phyloP scores from a whole-genome alignment of 2,797 vertebrate species.

The Tarsius wallacei region DNA sequence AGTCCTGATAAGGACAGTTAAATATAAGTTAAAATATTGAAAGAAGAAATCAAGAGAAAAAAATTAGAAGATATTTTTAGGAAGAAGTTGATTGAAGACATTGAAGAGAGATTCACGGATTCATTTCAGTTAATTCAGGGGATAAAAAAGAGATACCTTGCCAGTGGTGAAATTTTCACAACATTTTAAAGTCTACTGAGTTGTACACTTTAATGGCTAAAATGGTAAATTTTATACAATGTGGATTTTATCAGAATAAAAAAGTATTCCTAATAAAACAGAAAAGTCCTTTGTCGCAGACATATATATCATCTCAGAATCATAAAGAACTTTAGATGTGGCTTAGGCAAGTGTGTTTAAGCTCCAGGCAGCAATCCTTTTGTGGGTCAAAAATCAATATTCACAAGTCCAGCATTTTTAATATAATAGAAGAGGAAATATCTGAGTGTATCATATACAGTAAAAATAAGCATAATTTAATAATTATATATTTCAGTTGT shows the following conservation, averaged over 20 bases:
- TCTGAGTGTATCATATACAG: not conserved
- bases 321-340: not conserved
- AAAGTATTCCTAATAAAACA: not conserved
- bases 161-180: not conserved
- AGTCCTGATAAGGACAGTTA: slow-evolving; percentile 25
- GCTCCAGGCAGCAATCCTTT: not conserved
- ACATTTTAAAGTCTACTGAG: not conserved
- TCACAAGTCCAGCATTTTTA: not conserved
- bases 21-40: slow-evolving; percentile 51
- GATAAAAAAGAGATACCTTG: not conserved
- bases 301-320: not conserved
- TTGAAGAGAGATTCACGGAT: not conserved
- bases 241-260: not conserved
- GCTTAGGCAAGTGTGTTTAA: not conserved
- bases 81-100: not conserved
- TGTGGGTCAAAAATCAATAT: not conserved
- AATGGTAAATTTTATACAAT: not conserved
- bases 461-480: not conserved
- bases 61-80: slow-evolving; percentile 20
- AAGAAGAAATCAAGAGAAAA: slow-evolving; percentile 30
- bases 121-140: not conserved
- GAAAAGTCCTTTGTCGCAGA: not conserved
- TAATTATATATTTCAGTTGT: not conserved
- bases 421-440: not conserved
- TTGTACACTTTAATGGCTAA: not conserved